phyloP scores from a whole-genome alignment of 2,797 vertebrate genomes.

The Cirrhinus mrigala region DNA sequence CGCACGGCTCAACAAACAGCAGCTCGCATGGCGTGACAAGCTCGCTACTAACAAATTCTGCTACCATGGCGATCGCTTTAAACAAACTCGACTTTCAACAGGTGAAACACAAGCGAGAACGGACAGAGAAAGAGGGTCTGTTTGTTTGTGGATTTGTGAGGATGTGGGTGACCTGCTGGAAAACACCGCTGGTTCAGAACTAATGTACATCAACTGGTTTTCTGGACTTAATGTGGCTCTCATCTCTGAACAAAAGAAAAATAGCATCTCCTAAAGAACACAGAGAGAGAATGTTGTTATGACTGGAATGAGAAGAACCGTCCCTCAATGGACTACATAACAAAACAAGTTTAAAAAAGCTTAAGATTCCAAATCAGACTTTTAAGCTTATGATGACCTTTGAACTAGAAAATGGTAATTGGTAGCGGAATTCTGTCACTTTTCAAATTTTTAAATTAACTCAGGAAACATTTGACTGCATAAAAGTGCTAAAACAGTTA shows the following conservation, averaged over 20 bases:
- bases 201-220: neutral
- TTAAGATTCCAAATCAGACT: neutral
- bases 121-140: slow-evolving; percentile 24
- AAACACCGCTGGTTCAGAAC: neutral
- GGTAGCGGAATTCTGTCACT: neutral
- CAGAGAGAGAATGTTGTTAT: neutral
- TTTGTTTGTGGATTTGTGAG: slow-evolving; percentile 31
- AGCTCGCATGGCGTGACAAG: slow-evolving; percentile 59
- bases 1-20: slow-evolving; percentile 59
- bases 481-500: neutral
- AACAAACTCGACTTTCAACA: slow-evolving; percentile 49
- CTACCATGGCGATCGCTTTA: slow-evolving; percentile 54
- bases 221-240: no score
- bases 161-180: neutral
- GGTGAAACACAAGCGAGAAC: slow-evolving; percentile 8
- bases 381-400: neutral
- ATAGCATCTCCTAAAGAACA: neutral
- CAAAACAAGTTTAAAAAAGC: neutral
- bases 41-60: slow-evolving; percentile 59
- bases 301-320: neutral
- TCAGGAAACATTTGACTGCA: neutral
- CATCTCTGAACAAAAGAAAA: neutral
- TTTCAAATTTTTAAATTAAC: neutral
- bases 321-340: neutral
- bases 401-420: neutral